A percentile compares a stretch with the other conserved stretches of the same genome.
Evolutionary conservation across 2,888 invertebrate species (phyloP).

Genomic region (Hypsopygia costalis): DNA sequence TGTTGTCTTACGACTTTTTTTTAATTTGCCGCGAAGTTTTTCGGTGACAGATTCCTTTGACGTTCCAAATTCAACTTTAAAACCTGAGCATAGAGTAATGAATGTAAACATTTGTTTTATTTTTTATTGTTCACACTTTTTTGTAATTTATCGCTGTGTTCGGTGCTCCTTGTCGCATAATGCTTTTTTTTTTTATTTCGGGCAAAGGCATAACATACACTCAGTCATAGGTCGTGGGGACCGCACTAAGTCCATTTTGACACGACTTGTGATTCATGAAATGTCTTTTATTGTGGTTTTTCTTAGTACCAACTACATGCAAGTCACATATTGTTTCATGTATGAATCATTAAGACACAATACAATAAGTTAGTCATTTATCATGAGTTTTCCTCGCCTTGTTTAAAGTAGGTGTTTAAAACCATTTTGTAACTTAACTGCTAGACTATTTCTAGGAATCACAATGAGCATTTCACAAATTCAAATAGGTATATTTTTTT

Average conservation of each 20-base stretch:
- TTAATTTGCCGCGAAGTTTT: slow-evolving; percentile 16
- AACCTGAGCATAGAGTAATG: neutral
- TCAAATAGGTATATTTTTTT: no score
- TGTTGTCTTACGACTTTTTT: slow-evolving; percentile 19
- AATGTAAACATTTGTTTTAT: neutral
- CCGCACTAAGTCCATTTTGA: neutral
- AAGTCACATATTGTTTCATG: slow-evolving; percentile 1
- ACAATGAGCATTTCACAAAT: no score
- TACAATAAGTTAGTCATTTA: no score
- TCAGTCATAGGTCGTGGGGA: slow-evolving; percentile 15
- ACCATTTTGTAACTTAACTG: no score
- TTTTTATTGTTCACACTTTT: slow-evolving; percentile 11
- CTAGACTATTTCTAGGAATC: no score
- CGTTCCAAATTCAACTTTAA: slow-evolving; percentile 11
- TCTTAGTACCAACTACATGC: neutral
- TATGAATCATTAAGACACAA: no score
- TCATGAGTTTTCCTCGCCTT: no score
- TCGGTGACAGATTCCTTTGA: slow-evolving; percentile 3
- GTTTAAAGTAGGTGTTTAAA: no score
- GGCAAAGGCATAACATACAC: neutral
- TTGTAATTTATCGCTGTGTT: slow-evolving; percentile 7
- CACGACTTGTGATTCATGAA: slow-evolving; percentile 8
- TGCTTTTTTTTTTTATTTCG: slow-evolving; percentile 8
- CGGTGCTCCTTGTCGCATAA: slow-evolving; percentile 16
- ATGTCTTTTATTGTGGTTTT: slow-evolving; percentile 2